Evolutionary conservation across 2,797 vertebrate species (phyloP).

Genomic region (Diglossa cyanea): DNA sequence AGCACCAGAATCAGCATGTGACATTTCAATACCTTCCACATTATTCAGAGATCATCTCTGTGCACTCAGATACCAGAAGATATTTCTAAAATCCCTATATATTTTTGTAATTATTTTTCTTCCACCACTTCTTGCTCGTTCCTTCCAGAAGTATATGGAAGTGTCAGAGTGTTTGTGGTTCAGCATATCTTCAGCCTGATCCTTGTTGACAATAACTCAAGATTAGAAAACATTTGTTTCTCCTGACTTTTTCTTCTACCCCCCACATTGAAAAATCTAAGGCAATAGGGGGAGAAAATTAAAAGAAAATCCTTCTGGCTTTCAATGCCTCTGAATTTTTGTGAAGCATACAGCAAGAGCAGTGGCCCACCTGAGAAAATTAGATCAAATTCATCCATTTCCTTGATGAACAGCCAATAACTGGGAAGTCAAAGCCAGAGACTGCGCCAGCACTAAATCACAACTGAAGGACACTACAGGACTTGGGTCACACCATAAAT

Average conservation of each 20-base stretch:
- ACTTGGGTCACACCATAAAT: slow-evolving; percentile 54
- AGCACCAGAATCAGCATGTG: not conserved
- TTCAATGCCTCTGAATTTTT: not conserved
- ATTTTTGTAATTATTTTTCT: not conserved
- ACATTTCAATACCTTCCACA: not conserved
- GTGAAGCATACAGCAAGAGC: not conserved
- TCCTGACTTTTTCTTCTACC: not conserved
- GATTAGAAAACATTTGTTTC: not conserved
- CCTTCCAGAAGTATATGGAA: not conserved
- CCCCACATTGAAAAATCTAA: not conserved
- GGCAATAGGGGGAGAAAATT: not conserved
- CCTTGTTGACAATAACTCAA: not conserved
- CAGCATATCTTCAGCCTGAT: not conserved
- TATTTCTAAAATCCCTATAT: not conserved
- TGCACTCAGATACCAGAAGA: not conserved
- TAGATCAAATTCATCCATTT: slow-evolving; percentile 42
- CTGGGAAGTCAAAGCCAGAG: slow-evolving; percentile 41
- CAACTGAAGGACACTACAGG: slow-evolving; percentile 48
- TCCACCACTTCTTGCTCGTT: not conserved
- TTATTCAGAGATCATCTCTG: not conserved
- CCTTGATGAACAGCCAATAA: slow-evolving; percentile 61
- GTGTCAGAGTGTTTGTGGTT: not conserved
- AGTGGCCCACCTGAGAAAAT: slow-evolving; percentile 10
- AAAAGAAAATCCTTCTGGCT: not conserved
- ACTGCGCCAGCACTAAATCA: slow-evolving; percentile 63